Evolutionary conservation across 2,797 vertebrate species (phyloP), one percentile per base, ranked within the genome.

Genomic region (Hozukius guyotensis): DNA sequence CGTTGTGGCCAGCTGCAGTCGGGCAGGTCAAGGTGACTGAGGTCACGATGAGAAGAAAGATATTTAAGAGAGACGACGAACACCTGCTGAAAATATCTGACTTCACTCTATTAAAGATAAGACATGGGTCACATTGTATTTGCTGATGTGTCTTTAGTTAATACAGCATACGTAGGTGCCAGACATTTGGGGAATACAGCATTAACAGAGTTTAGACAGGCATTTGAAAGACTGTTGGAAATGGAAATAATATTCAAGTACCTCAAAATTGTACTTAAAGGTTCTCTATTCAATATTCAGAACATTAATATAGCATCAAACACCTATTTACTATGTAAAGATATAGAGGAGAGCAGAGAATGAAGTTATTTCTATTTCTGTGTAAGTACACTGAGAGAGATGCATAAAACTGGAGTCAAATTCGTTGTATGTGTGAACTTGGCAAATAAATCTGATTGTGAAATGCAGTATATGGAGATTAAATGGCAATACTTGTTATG

Each of bases 1-100:
- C 82, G 73, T 78, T 49, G 77, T 80, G 74, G 66, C 83, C 88
- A 89, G 91, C 92, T 93, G 93, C 89, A 89, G 79, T 62, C n/a
- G 18, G 62, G 69, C 77, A 81, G 84, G 86, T 90, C 87, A 93
- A 93, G 91, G 88, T 90, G 80, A 91, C 52, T 52, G 72, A 89
- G 87, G 85, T 88, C 88, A 74, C 25, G 6, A 66, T 13, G 55
- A 80, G 74, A 85, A 80, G 66, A 87, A 78, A 85, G 76, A 81
- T 64, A 74, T 85, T 83, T 70, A 75, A 87, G 77, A 84, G 60
- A 76, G 73, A 73, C 14, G 66, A 61, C 3, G n/a, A 89, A 92
- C 89, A 94, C 91, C 91, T 91, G 93, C 87, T 81, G 72, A 65
- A 78, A 70, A 75, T 38, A 70, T 80, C 78, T 66, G 55, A 68